Base-by-base conservation (phyloP, 2,888 invertebrate genomes). In the Busseola fusca region DNA sequence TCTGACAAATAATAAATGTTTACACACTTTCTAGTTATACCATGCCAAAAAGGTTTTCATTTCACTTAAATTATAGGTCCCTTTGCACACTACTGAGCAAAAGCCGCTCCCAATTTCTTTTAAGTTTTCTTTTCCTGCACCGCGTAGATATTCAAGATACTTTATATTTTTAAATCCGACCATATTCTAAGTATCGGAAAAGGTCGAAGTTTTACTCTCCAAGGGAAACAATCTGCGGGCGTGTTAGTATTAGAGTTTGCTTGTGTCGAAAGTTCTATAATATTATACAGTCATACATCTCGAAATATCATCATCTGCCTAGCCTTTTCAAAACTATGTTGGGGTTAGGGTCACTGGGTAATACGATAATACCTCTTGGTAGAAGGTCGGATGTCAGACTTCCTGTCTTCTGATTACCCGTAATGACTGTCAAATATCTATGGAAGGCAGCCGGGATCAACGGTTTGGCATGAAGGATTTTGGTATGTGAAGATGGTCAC, bases 201-300 rank as follows among this genome's bases (percentile, higher is more conserved):
- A 50, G 25, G 16, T 25, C 14, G 27, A 69, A 74, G 57, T 69
- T 69, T 25, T 63, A 7, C 30, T 52, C 74, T 30, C 34, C 12
- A 48, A 40, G 34, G 74, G 48, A 58, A 45, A 68, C 62, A 58
- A 56, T 63, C 42, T 74, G 34, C 10, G 60, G 65, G 42, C 4
- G n/a, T 54, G 27, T 69, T 34, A 30, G 18, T 52, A 45, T 62
- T 45, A 52, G 30, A 52, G 37, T 16, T 74, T 54, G 58, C 45
- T 74, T 74, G 16, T 74, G 37, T 52, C 18, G 37, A 48, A 52
- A 40, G 59, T 73, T 74, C 30, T 54, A 52, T 18, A 21, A 62
- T 72, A 21, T 34, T n/a, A 34, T 7, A 50, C 3, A 16, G 12
- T 30, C 21, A 9, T 42, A 52, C 0, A 50, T 71, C 34, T 27